Evolutionary conservation across 37 sponge, comb jelly and placozoan genomes (phyloP).

Genomic region (Agelas oroides): DNA sequence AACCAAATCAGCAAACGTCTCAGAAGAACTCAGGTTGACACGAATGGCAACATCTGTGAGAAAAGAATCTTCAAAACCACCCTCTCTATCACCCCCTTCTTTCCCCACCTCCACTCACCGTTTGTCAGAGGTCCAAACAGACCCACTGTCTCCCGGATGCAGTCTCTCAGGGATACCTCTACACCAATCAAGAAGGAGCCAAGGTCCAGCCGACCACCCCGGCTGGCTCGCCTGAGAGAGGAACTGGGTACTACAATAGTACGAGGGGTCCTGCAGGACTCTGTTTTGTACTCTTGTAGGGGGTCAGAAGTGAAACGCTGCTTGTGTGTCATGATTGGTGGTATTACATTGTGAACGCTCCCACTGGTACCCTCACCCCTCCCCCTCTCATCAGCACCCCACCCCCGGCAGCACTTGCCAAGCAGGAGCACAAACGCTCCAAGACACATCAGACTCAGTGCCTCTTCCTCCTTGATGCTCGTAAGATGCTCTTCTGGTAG

Average conservation of each 20-base stretch:
- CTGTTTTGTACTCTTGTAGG: conserved; percentile 27
- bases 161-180: conserved; percentile 68
- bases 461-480: conserved; percentile 23
- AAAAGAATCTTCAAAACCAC: neutral
- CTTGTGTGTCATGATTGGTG: no score
- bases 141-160: conserved; percentile 40
- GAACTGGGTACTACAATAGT: neutral
- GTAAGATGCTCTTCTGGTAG: conserved; percentile 37
- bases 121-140: conserved; percentile 85
- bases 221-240: neutral
- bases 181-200: conserved; percentile 85
- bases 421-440: conserved; percentile 63
- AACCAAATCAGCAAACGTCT: conserved; percentile 78
- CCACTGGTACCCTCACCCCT: neutral
- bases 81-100: no score
- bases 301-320: conserved; percentile 5
- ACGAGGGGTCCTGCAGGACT: neutral
- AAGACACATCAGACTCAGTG: conserved; percentile 49
- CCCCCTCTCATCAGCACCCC: conserved; percentile 55
- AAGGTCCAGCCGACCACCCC: conserved; percentile 56
- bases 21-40: conserved; percentile 70
- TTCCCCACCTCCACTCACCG: conserved; percentile 57
- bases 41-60: conserved; percentile 70
- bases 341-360: neutral
- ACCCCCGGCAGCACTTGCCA: conserved; percentile 83